phyloP scores from a whole-genome alignment of 2,113 vertebrate genomes.

The Formicarius rufipectus region DNA sequence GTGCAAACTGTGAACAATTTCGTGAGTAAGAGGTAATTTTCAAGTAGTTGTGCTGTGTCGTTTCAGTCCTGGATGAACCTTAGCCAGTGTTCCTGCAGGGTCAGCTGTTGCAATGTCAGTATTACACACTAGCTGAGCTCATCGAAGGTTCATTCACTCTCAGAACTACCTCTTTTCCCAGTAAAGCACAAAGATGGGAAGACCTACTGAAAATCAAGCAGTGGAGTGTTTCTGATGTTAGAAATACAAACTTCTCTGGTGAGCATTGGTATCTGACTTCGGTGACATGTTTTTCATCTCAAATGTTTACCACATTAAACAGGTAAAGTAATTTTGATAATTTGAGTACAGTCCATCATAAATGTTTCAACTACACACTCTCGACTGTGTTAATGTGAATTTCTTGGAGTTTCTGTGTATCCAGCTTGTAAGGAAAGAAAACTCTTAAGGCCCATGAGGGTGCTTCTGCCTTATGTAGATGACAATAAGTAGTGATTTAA shows the following conservation, averaged over 20 bases:
- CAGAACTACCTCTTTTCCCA: slow-evolving; percentile 73
- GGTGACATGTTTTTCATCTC: neutral
- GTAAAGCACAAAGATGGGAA: slow-evolving; percentile 71
- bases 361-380: neutral
- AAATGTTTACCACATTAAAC: neutral
- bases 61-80: neutral
- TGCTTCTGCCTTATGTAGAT: slow-evolving; percentile 43
- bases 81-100: neutral
- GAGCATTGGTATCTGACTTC: slow-evolving; percentile 22
- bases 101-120: neutral
- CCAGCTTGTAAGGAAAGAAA: neutral
- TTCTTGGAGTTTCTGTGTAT: slow-evolving; percentile 1
- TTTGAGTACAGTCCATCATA: neutral
- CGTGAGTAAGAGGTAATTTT: slow-evolving; percentile 22
- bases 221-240: slow-evolving; percentile 30
- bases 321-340: slow-evolving; percentile 39
- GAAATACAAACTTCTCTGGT: slow-evolving; percentile 29
- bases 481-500: neutral
- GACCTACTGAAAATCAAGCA: slow-evolving; percentile 27
- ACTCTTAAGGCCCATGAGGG: neutral
- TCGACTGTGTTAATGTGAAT: neutral
- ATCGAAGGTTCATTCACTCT: neutral
- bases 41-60: neutral
- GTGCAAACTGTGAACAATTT: neutral
- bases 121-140: neutral